A percentile compares a stretch with the other conserved stretches of the same genome.
Conservation (phyloP, 2,113 vertebrate species). For the Oryzias celebensis region DNA sequence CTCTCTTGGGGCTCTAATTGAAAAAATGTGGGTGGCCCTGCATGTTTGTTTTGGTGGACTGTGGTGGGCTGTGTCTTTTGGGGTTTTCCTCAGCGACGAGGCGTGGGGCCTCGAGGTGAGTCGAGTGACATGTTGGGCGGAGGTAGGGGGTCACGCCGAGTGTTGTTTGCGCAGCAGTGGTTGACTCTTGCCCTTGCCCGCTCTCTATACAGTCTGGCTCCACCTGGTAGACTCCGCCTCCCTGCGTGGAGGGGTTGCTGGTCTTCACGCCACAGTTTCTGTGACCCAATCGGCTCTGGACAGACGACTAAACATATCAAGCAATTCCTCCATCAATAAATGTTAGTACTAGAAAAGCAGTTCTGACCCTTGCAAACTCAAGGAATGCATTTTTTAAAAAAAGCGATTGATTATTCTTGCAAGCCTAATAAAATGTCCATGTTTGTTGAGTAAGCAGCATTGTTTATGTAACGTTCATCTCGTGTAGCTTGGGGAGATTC, state of each 20-base stretch:
- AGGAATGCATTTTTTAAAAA: neutral
- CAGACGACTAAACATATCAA: neutral
- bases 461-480: conserved; percentile 12
- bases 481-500: conserved; percentile 31
- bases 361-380: neutral
- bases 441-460: neutral
- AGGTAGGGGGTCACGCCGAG: conserved; percentile 29
- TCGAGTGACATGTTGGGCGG: conserved; percentile 3
- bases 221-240: conserved; percentile 38
- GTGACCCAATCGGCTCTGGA: conserved; percentile 42
- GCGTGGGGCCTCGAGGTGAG: conserved; percentile 48
- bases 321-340: neutral
- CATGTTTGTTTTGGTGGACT: conserved; percentile 97
- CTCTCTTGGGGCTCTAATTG: conserved; percentile 88
- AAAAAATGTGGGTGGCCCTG: conserved; percentile 96
- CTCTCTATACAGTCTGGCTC: conserved; percentile 15
- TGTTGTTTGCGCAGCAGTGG: conserved; percentile 35
- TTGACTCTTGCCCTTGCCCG: conserved; percentile 38
- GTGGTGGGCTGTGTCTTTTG: conserved; percentile 85
- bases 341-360: neutral
- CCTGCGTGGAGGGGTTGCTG: conserved; percentile 46
- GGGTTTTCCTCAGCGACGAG: conserved; percentile 87
- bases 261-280: conserved; percentile 37
- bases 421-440: neutral
- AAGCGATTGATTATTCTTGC: neutral